Base-by-base conservation (phyloP, 2,797 vertebrate genomes). In the Decapterus maruadsi region DNA sequence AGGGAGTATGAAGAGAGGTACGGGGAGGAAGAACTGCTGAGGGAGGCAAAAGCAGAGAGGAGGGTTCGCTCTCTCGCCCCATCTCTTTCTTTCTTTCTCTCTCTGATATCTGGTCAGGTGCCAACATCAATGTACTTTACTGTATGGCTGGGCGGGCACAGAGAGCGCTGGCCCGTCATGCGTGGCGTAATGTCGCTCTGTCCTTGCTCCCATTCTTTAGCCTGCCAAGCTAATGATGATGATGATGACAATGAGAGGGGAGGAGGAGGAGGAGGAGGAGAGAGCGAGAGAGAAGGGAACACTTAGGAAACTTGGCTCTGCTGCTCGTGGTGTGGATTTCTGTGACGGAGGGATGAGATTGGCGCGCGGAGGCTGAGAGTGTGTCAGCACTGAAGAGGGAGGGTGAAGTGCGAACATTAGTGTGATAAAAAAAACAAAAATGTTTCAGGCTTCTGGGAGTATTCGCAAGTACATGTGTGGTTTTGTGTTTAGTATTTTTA, bases 121-220 rank as follows among this genome's bases (percentile, higher is more conserved):
- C 92, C 90, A 91, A 77, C 87, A 82, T 85, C 79, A 66, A 83
- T 89, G 89, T 86, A 83, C 89, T 92, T 76, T 88, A 81, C 77
- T 59, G 68, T 82, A 71, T 16, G 82, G 80, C 81, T 75, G 84
- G 87, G 79, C 77, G 64, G 89, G 87, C 76, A 50, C 76, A 31
- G 77, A 80, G 74, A 84, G 68, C 16, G 64, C 81, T 65, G 84
- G 88, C 81, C 87, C 68, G 66, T 82, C 86, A 84, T 50, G 85
- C 87, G 13, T 87, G 83, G 81, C 73, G 29, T 80, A 88, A 88
- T 73, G 87, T 85, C 88, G 58, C 87, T 77, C 72, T 22, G 87
- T 86, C 92, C 90, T 92, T 92, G 82, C 85, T 82, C 80, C 79
- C 50, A 53, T 87, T 90, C 76, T 74, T 80, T 80, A 74, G 69